phyloP scores from a whole-genome alignment of 2,797 vertebrate genomes.

The Brachyalestes nurse region DNA sequence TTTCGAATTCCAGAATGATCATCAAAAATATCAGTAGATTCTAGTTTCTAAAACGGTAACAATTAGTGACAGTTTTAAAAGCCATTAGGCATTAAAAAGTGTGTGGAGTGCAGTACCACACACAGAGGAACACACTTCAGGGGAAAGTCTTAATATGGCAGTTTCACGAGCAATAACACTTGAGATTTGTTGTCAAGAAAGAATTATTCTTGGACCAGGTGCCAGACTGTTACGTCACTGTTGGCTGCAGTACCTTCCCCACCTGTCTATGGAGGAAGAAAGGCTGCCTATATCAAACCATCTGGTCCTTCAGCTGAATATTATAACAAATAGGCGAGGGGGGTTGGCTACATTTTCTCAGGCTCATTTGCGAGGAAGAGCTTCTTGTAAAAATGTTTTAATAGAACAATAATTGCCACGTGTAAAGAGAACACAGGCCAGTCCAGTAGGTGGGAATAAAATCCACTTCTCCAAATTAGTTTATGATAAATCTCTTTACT shows the following conservation, averaged over 20 bases:
- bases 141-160: slow-evolving; percentile 7
- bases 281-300: not conserved
- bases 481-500: not conserved
- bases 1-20: not conserved
- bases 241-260: not conserved
- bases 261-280: slow-evolving; percentile 1
- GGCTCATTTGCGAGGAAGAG: not conserved
- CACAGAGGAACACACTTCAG: slow-evolving; percentile 1
- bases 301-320: not conserved
- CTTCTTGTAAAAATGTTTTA: slow-evolving; percentile 7
- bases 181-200: slow-evolving; percentile 1
- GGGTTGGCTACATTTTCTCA: not conserved
- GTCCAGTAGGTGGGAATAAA: not conserved
- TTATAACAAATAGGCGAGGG: not conserved
- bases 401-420: not conserved
- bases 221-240: slow-evolving; percentile 17
- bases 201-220: slow-evolving; percentile 15
- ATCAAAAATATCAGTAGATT: not conserved
- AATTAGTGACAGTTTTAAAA: not conserved
- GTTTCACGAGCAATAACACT: slow-evolving; percentile 20
- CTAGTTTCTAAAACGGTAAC: not conserved
- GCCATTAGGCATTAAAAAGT: not conserved
- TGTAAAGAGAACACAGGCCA: not conserved
- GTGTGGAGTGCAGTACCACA: not conserved
- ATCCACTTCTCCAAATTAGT: not conserved